These are phyloP conservation scores for Idaea straminata DNA, from an alignment of 2,888 invertebrate genomes.

Conservation along the genomic window DNA sequence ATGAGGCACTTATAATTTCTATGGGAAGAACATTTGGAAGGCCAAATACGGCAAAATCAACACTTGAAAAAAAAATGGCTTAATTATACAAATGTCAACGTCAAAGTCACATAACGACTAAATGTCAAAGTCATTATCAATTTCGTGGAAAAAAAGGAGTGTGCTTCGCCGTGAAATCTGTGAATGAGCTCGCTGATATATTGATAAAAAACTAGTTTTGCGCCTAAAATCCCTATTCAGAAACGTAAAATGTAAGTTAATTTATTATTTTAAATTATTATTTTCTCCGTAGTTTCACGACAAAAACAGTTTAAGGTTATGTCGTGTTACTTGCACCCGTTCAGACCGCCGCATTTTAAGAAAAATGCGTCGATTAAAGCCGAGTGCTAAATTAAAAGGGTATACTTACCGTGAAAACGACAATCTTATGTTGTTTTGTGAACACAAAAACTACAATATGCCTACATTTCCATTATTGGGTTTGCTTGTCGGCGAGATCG, in stretches of 20 bases:
- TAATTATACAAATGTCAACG: no score
- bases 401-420: constrained; percentile 10
- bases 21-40: no score
- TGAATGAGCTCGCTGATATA: background rate
- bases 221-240: background rate
- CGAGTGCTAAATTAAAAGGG: constrained; percentile 41
- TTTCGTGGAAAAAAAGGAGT: no score
- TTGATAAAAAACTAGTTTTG: background rate
- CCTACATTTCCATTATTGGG: constrained; percentile 2
- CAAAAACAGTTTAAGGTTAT: background rate
- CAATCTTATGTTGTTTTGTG: constrained; percentile 5
- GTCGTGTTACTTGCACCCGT: constrained; percentile 42
- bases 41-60: no score
- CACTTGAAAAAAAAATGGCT: no score
- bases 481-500: background rate
- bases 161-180: background rate
- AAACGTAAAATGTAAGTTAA: background rate
- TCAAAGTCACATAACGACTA: no score
- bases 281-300: background rate
- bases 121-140: no score
- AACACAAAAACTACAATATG: constrained; percentile 1
- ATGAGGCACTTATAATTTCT: no score
- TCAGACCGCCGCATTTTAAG: constrained; percentile 58
- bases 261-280: background rate
- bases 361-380: constrained; percentile 54